phyloP scores from a whole-genome alignment of 2,113 vertebrate species.

The Gobiocypris rarus region DNA sequence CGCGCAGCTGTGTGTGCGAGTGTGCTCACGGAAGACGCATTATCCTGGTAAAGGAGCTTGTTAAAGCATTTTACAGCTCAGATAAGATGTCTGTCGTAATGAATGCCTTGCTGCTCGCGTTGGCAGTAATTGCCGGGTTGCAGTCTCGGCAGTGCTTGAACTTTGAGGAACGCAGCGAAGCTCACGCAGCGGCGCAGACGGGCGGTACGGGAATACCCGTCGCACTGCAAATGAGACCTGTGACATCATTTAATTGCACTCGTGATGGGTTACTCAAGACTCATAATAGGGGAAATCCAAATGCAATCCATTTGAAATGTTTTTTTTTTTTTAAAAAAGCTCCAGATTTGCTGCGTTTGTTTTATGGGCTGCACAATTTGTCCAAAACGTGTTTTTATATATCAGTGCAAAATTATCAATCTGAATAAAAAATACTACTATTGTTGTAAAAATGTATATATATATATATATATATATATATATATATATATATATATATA shows the following conservation, averaged over 20 bases:
- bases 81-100: constrained; percentile 47
- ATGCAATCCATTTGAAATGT: neutral
- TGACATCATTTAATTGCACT: neutral
- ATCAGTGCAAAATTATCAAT: no score
- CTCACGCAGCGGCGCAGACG: neutral
- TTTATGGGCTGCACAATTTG: neutral
- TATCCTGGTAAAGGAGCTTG: neutral
- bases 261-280: neutral
- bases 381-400: no score
- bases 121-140: constrained; percentile 49
- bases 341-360: neutral
- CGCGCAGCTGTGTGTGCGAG: neutral
- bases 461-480: no score
- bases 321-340: no score
- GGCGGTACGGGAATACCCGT: no score
- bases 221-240: neutral
- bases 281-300: neutral
- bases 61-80: constrained; percentile 46
- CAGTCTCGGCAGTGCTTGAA: constrained; percentile 11
- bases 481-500: no score
- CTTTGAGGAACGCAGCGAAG: neutral
- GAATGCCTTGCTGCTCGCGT: constrained; percentile 31
- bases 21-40: neutral
- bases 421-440: no score
- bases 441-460: no score